Evolutionary conservation across 1,140 invertebrate species (phyloP).

Genomic region (Drosophila rhopaloa): DNA sequence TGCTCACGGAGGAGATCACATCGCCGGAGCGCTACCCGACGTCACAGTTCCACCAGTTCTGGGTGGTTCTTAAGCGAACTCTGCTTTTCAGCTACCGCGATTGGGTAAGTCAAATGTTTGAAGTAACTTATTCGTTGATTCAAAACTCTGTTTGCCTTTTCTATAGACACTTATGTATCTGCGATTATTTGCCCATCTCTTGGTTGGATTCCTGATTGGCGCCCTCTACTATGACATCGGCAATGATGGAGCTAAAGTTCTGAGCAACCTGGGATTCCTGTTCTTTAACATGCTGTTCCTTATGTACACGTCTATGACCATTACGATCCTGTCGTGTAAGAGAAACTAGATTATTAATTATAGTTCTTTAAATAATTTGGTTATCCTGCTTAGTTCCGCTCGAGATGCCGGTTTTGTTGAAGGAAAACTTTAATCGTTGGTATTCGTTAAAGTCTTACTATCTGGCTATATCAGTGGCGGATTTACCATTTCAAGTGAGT

Average conservation of each 20-base stretch:
- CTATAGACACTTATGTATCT: conserved; percentile 96
- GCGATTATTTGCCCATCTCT: conserved; percentile 95
- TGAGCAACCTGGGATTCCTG: conserved; percentile 97
- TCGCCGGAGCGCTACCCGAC: conserved; percentile 90
- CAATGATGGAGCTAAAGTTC: conserved; percentile 96
- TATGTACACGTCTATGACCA: conserved; percentile 99
- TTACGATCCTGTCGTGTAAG: conserved; percentile 98
- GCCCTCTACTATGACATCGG: conserved; percentile 97
- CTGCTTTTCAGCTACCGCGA: conserved; percentile 92
- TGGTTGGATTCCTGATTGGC: conserved; percentile 96
- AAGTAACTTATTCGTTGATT: not conserved
- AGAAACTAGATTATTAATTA: not conserved
- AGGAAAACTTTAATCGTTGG: conserved; percentile 99
- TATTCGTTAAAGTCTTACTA: conserved; percentile 98
- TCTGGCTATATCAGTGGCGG: conserved; percentile 97
- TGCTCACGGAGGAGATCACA: conserved; percentile 87
- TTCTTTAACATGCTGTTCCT: conserved; percentile 99
- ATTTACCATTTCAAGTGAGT: conserved; percentile 97
- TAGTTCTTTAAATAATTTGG: not conserved
- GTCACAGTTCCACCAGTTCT: conserved; percentile 91
- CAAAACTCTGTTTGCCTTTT: conserved; percentile 2
- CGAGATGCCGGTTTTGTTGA: conserved; percentile 96
- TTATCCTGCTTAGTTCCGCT: conserved; percentile 91
- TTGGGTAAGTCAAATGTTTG: conserved; percentile 87
- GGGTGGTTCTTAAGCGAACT: conserved; percentile 91